phyloP scores from a whole-genome alignment of 2,888 invertebrate genomes.

The Ophion ventricosus region DNA sequence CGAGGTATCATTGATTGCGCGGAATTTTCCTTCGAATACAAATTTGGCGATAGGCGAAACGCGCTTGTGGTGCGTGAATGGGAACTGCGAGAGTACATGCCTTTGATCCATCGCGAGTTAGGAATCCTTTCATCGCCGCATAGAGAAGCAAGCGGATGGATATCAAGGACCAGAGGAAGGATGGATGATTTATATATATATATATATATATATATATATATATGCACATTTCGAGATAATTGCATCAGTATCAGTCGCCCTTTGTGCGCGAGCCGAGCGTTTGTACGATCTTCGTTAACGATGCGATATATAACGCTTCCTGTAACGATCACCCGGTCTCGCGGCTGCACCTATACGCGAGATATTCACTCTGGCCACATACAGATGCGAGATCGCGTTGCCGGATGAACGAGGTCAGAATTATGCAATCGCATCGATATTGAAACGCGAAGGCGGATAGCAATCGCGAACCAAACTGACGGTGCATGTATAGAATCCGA shows the following conservation, averaged over 20 bases:
- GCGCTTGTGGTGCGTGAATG: conserved; percentile 8
- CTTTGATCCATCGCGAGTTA: conserved; percentile 21
- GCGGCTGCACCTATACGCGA: background rate
- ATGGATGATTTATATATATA: background rate
- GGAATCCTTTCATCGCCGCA: conserved; percentile 11
- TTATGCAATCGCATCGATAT: conserved; percentile 41
- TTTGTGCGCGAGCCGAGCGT: conserved; percentile 6
- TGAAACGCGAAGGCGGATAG: background rate
- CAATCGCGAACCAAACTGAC: conserved; percentile 1
- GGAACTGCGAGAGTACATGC: conserved; percentile 9
- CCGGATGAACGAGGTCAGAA: conserved; percentile 24
- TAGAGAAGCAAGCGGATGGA: conserved; percentile 8
- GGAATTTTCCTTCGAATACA: background rate
- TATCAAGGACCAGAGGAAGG: background rate
- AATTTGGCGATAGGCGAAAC: conserved; percentile 1
- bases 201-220: background rate
- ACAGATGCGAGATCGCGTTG: background rate
- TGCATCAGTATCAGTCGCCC: conserved; percentile 20
- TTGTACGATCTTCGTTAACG: conserved; percentile 5
- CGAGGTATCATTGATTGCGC: background rate
- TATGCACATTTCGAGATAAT: conserved; percentile 28
- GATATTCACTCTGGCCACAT: background rate
- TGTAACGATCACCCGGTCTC: background rate
- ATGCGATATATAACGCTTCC: conserved; percentile 15
- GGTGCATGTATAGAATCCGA: background rate